phyloP scores from a whole-genome alignment of 2,113 vertebrate genomes.

The Mus musculus region DNA sequence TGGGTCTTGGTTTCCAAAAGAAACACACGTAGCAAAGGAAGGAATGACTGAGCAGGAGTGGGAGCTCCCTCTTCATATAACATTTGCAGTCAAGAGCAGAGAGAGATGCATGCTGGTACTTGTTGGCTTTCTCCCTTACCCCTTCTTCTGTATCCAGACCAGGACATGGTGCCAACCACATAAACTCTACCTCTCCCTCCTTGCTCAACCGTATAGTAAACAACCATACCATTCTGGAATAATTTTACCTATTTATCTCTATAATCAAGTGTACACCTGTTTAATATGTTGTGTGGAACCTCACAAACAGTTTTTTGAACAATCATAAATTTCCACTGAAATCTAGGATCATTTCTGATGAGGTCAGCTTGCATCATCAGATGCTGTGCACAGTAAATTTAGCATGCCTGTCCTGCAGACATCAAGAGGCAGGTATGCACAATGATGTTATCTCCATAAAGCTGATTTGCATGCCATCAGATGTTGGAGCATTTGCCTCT shows the following conservation, averaged over 20 bases:
- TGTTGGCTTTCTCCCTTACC: neutral
- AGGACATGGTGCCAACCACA: too few species aligned
- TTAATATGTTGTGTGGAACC: neutral
- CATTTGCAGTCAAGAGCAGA: neutral
- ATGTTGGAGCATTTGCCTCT: constrained; percentile 39
- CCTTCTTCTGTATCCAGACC: neutral
- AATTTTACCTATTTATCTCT: neutral
- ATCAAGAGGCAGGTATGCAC: constrained; percentile 37
- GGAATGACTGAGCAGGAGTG: too few species aligned
- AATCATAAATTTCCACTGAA: neutral
- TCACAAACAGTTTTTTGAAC: neutral
- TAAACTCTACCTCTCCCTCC: too few species aligned
- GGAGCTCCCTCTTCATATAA: neutral
- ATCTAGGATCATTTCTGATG: neutral
- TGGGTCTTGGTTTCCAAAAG: too few species aligned
- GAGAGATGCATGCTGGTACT: neutral
- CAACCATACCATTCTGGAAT: neutral
- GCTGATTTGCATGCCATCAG: constrained; percentile 35
- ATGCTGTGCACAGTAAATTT: neutral
- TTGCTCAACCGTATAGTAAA: neutral
- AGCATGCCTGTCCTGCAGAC: neutral
- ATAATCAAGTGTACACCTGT: too few species aligned
- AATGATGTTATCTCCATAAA: constrained; percentile 29
- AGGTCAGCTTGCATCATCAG: neutral
- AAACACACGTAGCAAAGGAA: neutral